Conservation (phyloP, 2,113 vertebrate genomes). For the Beaufortia kweichowensis region DNA sequence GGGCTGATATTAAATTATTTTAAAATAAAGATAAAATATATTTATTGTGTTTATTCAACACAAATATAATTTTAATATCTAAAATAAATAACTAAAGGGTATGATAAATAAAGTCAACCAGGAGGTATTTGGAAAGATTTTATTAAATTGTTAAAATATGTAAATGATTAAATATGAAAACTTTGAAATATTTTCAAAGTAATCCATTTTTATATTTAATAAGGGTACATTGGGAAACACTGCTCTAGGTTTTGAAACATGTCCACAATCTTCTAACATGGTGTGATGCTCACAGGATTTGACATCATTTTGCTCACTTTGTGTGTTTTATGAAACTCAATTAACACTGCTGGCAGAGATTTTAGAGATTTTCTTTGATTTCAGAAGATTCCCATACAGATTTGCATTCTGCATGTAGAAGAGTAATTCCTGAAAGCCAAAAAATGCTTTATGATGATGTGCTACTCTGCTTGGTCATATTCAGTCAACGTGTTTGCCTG, state of each 20-base stretch:
- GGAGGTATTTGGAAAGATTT: background rate
- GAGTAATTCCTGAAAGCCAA: background rate
- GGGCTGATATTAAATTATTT: no score
- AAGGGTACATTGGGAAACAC: background rate
- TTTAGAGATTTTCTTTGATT: background rate
- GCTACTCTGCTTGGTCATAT: background rate
- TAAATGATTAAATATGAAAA: background rate
- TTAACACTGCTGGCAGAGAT: conserved; percentile 4
- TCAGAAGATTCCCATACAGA: background rate
- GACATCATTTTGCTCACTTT: background rate
- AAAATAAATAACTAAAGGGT: no score
- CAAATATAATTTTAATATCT: no score
- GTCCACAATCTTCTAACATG: background rate
- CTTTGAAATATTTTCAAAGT: no score
- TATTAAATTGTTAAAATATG: background rate
- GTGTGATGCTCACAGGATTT: conserved; percentile 5
- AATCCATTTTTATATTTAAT: background rate
- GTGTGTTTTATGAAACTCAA: background rate
- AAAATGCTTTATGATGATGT: background rate
- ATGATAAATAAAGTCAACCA: no score
- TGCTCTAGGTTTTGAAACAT: conserved; percentile 10
- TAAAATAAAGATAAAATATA: no score
- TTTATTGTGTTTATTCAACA: no score
- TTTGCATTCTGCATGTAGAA: background rate
- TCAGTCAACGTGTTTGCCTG: background rate